These are phyloP conservation scores for Carapus acus DNA, from an alignment of 2,797 vertebrate genomes.

Conservation along the genomic window DNA sequence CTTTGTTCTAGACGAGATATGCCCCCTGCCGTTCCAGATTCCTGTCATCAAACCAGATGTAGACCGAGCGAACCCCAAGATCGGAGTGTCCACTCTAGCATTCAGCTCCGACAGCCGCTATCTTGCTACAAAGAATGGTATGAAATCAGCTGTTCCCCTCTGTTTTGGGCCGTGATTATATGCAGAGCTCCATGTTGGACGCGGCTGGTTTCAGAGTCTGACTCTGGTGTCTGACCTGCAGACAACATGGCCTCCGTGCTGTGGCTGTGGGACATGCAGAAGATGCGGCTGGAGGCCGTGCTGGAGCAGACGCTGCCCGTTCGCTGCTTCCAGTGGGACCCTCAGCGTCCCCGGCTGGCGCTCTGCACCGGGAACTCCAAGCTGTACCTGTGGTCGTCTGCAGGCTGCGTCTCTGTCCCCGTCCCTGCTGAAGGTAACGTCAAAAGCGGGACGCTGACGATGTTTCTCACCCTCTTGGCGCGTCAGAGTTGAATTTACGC, in stretches of 20 bases:
- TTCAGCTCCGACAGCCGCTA: slow-evolving; percentile 91
- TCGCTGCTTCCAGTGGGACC: slow-evolving; percentile 89
- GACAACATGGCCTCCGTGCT: slow-evolving; percentile 83
- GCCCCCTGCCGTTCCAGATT: slow-evolving; percentile 74
- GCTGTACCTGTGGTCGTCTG: slow-evolving; percentile 88
- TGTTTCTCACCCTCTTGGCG: too few species aligned
- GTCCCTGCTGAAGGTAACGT: slow-evolving; percentile 83
- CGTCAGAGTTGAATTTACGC: too few species aligned
- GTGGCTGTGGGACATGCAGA: slow-evolving; percentile 93
- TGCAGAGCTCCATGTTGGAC: too few species aligned
- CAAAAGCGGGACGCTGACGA: too few species aligned
- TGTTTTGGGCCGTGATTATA: too few species aligned
- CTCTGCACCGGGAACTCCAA: slow-evolving; percentile 82
- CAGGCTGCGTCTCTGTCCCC: slow-evolving; percentile 82
- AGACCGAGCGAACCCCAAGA: slow-evolving; percentile 90
- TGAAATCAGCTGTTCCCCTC: slow-evolving; percentile 6
- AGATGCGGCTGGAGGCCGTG: slow-evolving; percentile 77
- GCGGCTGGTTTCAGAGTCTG: too few species aligned
- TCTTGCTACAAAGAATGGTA: slow-evolving; percentile 90
- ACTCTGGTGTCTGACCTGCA: slow-evolving; percentile 43
- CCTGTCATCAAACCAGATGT: slow-evolving; percentile 80
- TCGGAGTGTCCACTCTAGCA: slow-evolving; percentile 83
- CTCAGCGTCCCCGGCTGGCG: slow-evolving; percentile 79
- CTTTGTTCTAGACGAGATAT: slow-evolving; percentile 77
- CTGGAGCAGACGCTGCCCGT: slow-evolving; percentile 82